Evolutionary conservation across 1,140 invertebrate genomes (phyloP), one percentile per base, ranked within the genome.

Genomic region (Brevipalpus yothersi): DNA sequence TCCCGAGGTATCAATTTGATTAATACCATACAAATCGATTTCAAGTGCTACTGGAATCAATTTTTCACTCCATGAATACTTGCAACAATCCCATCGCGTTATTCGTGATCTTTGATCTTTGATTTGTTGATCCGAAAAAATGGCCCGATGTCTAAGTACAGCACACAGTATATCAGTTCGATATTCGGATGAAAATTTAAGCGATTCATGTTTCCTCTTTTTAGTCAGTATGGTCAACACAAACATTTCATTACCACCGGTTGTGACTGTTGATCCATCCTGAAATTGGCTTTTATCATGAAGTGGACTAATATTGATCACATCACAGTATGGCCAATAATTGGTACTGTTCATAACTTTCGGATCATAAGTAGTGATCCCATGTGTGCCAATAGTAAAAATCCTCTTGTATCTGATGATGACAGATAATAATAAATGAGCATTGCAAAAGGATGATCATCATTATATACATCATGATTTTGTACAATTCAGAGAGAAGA

Each of bases 161-260:
- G 40, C 41, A 19, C 54, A 58, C 11, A 66, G 51, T 63, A 99
- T 79, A 64, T 95, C 79, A 60, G 84, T 80, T 68, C 93, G 80
- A 70, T 91, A 84, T 68, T 98, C 93, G 5, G 89, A 91, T n/a
- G 90, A 93, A 71, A 99, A 95, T 68, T 82, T 86, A 84, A 98
- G 96, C 17, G 82, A 82, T 68, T 96, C 92, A 55, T 80, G 76
- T 76, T 94, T 94, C 64, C 71, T 85, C 67, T 73, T 42, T 86
- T 62, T 67, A 41, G 59, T 66, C 58, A 47, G 49, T 13, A 65
- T 15, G n/a, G n/a, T 56, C 21, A 62, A 47, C 17, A 12, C 63
- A 47, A 61, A 59, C 56, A 66, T 61, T 56, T 66, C 64, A 59
- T 63, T 59, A 41, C 45, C 60, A 17, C 60, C 60, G 12, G 42